Conservation (phyloP, 1,140 invertebrate species). For the Triops cancriformis region DNA sequence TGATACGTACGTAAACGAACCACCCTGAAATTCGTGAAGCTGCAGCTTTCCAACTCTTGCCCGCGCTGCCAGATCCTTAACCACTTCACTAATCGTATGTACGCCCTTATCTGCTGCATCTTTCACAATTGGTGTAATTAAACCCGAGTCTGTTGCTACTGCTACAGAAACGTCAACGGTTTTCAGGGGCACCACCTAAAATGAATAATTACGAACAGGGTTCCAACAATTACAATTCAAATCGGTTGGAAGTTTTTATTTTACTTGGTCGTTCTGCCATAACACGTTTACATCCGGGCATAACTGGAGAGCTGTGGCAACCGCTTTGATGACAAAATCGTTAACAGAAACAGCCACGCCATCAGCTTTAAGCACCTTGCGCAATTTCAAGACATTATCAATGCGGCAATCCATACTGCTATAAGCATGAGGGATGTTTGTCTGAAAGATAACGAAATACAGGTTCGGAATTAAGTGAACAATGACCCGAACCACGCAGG, state of each 20-base stretch:
- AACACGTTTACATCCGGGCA: constrained; percentile 53
- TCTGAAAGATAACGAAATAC: constrained; percentile 31
- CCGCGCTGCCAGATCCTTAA: constrained; percentile 45
- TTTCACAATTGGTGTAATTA: constrained; percentile 59
- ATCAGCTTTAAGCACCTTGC: constrained; percentile 35
- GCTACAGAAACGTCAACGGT: constrained; percentile 54
- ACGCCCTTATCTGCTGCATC: constrained; percentile 45
- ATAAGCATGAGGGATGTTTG: constrained; percentile 57
- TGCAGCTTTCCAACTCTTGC: constrained; percentile 53
- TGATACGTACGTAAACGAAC: constrained; percentile 38
- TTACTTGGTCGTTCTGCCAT: constrained; percentile 44
- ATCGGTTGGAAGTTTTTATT: neutral
- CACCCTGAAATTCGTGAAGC: constrained; percentile 56
- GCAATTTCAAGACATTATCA: constrained; percentile 43
- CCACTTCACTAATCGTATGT: constrained; percentile 41
- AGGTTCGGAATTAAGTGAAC: neutral
- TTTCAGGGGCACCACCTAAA: constrained; percentile 31
- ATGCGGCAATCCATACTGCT: constrained; percentile 47
- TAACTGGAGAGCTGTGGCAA: constrained; percentile 47
- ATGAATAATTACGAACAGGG: neutral
- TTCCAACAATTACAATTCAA: neutral
- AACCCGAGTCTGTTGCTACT: constrained; percentile 54
- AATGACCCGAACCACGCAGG: neutral
- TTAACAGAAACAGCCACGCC: constrained; percentile 53
- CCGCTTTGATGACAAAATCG: constrained; percentile 57